Percentiles rank a stretch among this genome's conserved stretches.
Evolutionary conservation across 2,888 invertebrate genomes (phyloP).

Genomic region (Callinectes sapidus): DNA sequence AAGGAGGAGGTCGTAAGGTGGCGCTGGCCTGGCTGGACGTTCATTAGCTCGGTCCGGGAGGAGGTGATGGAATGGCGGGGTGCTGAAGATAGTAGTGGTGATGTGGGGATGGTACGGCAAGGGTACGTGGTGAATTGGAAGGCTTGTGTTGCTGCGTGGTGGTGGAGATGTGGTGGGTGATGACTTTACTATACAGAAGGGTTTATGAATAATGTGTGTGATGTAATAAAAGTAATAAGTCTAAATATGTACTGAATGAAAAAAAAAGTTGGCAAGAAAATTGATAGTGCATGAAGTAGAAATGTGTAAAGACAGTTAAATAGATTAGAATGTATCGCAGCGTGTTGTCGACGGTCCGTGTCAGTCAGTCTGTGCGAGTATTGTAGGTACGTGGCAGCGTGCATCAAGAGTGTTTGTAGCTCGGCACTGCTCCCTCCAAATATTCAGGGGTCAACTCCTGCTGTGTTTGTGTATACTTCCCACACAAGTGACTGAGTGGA

Average conservation of each 20-base stretch:
- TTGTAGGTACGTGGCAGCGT: not conserved
- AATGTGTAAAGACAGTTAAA: not conserved
- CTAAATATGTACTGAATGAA: too few relatives aligned
- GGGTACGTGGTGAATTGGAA: not conserved
- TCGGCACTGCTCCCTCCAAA: too few relatives aligned
- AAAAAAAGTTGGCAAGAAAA: too few relatives aligned
- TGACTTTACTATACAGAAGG: not conserved
- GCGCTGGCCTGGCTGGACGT: not conserved
- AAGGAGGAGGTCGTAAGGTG: conserved; percentile 12
- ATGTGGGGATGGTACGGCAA: not conserved
- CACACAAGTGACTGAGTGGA: not conserved
- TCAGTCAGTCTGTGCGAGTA: not conserved
- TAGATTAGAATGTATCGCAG: too few relatives aligned
- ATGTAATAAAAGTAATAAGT: too few relatives aligned
- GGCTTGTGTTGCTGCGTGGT: not conserved
- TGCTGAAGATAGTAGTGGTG: not conserved
- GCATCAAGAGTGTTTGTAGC: not conserved
- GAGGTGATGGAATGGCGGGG: not conserved
- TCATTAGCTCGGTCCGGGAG: not conserved
- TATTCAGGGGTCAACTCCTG: not conserved
- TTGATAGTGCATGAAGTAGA: too few relatives aligned
- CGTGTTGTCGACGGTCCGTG: not conserved
- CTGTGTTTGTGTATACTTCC: too few relatives aligned
- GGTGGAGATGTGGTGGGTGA: not conserved
- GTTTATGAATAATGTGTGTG: not conserved